phyloP scores from a whole-genome alignment of 2,113 vertebrate species.

The Siphamia tubifer region DNA sequence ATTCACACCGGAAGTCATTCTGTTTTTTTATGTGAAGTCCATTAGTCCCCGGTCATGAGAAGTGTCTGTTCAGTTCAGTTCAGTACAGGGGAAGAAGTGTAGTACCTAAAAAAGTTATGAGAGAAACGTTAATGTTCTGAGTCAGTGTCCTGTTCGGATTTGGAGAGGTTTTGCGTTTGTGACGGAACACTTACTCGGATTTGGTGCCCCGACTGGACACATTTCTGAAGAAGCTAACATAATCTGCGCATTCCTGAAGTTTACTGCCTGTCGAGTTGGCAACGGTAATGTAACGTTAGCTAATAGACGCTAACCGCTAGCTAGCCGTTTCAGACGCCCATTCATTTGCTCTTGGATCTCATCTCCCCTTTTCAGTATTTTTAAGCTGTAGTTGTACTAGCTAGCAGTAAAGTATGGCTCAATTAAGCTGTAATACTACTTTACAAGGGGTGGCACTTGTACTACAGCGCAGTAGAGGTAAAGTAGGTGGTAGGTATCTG shows the following conservation, averaged over 20 bases:
- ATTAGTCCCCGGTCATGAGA: too few relatives aligned
- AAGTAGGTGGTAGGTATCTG: background rate
- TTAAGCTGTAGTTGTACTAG: background rate
- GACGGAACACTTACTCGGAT: background rate
- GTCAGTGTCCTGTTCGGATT: too few relatives aligned
- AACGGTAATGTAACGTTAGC: slow-evolving; percentile 44
- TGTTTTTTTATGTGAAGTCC: too few relatives aligned
- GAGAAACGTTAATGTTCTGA: too few relatives aligned
- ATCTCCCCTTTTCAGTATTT: too few relatives aligned
- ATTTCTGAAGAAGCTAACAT: background rate
- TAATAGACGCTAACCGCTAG: background rate
- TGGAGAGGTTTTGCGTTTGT: background rate
- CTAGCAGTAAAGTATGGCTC: too few relatives aligned
- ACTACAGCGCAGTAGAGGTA: background rate
- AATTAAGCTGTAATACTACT: background rate
- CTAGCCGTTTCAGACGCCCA: background rate
- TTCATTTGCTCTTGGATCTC: background rate
- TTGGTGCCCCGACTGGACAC: background rate
- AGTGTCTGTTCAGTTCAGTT: too few relatives aligned
- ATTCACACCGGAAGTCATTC: too few relatives aligned
- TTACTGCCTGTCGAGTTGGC: slow-evolving; percentile 52
- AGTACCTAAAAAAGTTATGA: too few relatives aligned
- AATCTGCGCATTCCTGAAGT: slow-evolving; percentile 23
- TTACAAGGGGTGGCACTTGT: background rate
- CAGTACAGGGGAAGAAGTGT: too few relatives aligned